Evolutionary conservation across 23 tunicate species (phyloP), one percentile per base, ranked within the genome.

Genomic region (Ascidia mentula): DNA sequence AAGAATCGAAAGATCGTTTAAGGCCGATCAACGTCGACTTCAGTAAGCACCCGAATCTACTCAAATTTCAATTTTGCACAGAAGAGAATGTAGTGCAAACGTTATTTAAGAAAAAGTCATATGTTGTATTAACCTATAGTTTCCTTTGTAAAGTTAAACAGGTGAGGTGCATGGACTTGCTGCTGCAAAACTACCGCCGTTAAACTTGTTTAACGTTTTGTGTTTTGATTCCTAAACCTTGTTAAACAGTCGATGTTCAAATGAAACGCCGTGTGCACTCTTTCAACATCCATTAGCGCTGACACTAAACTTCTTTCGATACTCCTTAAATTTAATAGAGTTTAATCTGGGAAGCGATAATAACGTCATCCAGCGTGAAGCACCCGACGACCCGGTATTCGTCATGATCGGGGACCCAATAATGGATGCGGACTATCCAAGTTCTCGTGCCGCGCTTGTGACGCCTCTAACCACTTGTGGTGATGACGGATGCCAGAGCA

Each of bases 401-500:
- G 34, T 65, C 31, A 73, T 87, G 85, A 87, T 84, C 61, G 42
- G 69, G 3, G 88, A 78, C 65, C 84, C 94, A n/a, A 81, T 89
- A 32, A 6, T 89, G 75, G 84, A 89, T 59, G 88, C 80, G 5
- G 94, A 89, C 38, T 87, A 60, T 38, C 84, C 71, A 12, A 72
- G 32, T 24, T 18, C 31, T 0, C 37, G 60, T 30, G 37, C n/a
- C 15, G 28, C 72, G 13, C 37, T 60, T 22, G 84, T 89, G 59
- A 40, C 31, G 30, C 71, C 83, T 1, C 46, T 38, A 20, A 83
- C 78, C 84, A 72, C 45, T 6, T 89, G 94, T 59, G 88, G 88
- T 2, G 84, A 72, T 32, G 84, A 89, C 46, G 94, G 85, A 34
- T 89, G 94, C 72, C 88, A 89, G 65, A 89, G 94, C 84, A 36